Evolutionary conservation across 2,113 vertebrate species (phyloP).

Genomic region (Sceloporus tristichus): DNA sequence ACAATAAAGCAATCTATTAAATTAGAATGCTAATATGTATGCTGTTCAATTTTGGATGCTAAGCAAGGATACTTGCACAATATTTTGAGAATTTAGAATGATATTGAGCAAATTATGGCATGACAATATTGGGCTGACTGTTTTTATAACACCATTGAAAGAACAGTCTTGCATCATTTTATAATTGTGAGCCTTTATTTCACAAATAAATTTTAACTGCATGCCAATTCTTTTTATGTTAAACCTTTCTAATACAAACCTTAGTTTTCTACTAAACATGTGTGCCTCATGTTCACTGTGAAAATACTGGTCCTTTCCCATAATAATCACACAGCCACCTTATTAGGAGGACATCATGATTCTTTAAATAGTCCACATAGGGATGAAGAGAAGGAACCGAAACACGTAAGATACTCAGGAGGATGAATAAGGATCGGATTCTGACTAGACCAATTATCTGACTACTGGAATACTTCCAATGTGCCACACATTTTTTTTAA

Average conservation of each 20-base stretch:
- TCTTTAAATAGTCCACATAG: background rate
- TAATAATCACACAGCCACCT: background rate
- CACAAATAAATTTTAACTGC: background rate
- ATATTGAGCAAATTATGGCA: background rate
- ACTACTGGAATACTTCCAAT: background rate
- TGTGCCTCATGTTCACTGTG: background rate
- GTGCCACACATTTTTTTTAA: background rate
- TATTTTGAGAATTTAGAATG: background rate
- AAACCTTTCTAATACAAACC: background rate
- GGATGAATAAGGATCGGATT: background rate
- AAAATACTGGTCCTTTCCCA: background rate
- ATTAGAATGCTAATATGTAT: slow-evolving; percentile 7
- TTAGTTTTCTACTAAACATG: background rate
- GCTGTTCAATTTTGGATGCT: background rate
- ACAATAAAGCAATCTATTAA: background rate
- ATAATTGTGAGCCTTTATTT: background rate
- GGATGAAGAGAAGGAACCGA: background rate
- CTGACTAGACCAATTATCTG: background rate
- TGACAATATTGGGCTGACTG: background rate
- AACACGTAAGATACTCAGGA: background rate
- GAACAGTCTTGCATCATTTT: background rate
- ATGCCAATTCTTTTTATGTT: background rate
- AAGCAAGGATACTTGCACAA: background rate
- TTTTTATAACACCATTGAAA: background rate
- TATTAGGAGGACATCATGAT: background rate